A percentile compares a stretch with the other conserved stretches of the same genome.
These are phyloP conservation scores for Theodoxus fluviatilis DNA, from an alignment of 2,888 invertebrate species.

Conservation along the genomic window DNA sequence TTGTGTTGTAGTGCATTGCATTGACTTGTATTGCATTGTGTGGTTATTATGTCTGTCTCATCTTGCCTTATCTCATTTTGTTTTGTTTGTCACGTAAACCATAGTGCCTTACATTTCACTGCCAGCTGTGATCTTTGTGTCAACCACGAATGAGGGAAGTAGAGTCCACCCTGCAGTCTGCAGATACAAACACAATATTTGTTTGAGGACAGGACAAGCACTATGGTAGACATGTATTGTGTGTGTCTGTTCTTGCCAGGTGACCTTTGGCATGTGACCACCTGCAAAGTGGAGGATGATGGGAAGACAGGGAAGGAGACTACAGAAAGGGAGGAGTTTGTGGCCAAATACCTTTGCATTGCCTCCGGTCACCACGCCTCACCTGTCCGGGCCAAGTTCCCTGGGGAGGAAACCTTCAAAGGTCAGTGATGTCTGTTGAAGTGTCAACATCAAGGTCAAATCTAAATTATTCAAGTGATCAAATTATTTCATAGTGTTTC, in stretches of 20 bases:
- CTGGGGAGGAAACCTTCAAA: conserved; percentile 56
- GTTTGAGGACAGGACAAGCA: background rate
- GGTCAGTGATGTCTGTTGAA: conserved; percentile 38
- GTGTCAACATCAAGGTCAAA: background rate
- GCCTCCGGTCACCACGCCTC: conserved; percentile 60
- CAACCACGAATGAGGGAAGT: background rate
- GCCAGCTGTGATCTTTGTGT: background rate
- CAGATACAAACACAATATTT: too few species aligned
- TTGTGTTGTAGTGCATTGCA: too few species aligned
- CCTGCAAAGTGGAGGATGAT: conserved; percentile 44
- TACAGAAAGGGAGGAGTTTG: conserved; percentile 32
- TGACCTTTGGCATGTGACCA: conserved; percentile 45
- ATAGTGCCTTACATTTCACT: background rate
- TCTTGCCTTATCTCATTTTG: background rate
- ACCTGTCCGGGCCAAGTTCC: conserved; percentile 50
- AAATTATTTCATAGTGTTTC: background rate
- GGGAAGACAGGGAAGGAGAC: conserved; percentile 37
- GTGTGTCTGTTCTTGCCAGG: conserved; percentile 30
- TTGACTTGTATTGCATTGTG: too few species aligned
- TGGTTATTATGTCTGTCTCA: too few species aligned
- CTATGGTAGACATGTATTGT: background rate
- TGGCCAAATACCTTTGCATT: conserved; percentile 50
- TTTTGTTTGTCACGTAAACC: background rate
- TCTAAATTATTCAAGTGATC: background rate
- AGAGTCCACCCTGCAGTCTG: too few species aligned